Evolutionary conservation across 2,113 vertebrate genomes (phyloP).

Genomic region (Spea bombifrons): DNA sequence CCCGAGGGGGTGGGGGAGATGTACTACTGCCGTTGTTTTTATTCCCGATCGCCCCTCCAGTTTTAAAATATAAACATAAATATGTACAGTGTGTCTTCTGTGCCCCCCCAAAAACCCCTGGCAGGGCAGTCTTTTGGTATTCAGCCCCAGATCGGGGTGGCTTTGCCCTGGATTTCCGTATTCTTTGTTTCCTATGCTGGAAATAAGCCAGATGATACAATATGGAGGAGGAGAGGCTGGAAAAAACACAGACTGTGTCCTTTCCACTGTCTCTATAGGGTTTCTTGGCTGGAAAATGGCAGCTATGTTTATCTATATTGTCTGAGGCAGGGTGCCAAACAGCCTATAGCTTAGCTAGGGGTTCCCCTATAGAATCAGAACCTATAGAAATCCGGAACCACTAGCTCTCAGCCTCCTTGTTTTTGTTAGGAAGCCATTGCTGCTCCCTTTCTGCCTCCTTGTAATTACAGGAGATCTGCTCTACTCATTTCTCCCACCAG

Average conservation of each 20-base stretch:
- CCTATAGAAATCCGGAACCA: background rate
- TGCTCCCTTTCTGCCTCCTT: background rate
- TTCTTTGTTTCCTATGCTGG: conserved; percentile 13
- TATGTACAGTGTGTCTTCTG: too few relatives aligned
- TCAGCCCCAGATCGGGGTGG: background rate
- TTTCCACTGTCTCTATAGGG: background rate
- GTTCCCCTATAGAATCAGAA: background rate
- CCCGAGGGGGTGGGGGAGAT: too few relatives aligned
- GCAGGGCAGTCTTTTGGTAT: background rate
- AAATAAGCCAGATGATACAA: background rate
- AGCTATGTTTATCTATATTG: background rate
- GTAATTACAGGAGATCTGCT: background rate
- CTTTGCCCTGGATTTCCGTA: conserved; percentile 34
- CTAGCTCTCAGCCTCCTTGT: background rate
- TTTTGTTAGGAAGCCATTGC: background rate
- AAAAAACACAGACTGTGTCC: background rate
- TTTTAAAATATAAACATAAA: too few relatives aligned
- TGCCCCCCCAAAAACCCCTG: background rate
- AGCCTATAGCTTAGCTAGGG: background rate
- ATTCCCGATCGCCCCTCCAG: too few relatives aligned
- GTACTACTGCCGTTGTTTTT: too few relatives aligned
- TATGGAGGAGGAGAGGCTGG: background rate
- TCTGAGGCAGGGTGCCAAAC: background rate
- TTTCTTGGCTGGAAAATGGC: background rate
- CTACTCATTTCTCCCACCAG: background rate